phyloP scores from a whole-genome alignment of 2,797 vertebrate species.

The Otus scops region DNA sequence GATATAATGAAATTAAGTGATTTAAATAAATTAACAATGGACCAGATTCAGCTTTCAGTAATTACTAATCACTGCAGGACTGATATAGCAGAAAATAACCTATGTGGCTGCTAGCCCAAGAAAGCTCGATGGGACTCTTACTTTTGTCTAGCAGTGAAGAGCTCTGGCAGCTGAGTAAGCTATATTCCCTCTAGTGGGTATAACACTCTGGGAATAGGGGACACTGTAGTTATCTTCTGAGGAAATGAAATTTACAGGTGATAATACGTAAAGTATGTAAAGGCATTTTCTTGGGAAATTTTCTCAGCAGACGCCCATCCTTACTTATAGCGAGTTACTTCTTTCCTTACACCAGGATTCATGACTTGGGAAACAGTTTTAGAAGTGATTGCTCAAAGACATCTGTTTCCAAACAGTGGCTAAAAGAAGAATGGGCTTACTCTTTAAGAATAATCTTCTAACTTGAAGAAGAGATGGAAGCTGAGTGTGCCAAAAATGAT shows the following conservation, averaged over 20 bases:
- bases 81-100: not conserved
- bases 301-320: not conserved
- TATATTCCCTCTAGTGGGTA: not conserved
- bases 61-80: slow-evolving; percentile 10
- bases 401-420: not conserved
- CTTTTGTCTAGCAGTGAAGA: not conserved
- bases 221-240: not conserved
- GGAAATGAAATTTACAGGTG: not conserved
- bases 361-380: not conserved
- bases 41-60: slow-evolving; percentile 33
- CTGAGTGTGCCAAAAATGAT: not conserved
- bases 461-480: not conserved
- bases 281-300: not conserved
- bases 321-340: not conserved
- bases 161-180: not conserved
- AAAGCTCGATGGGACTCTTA: not conserved
- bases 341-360: not conserved
- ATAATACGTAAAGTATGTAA: not conserved
- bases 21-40: slow-evolving; percentile 59
- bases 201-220: not conserved
- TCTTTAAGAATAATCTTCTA: not conserved
- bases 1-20: slow-evolving; percentile 59
- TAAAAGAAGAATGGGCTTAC: not conserved
- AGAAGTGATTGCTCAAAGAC: not conserved
- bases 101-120: slow-evolving; percentile 13